Conservation (phyloP, 2,113 vertebrate genomes). For the Galeopterus variegatus region DNA sequence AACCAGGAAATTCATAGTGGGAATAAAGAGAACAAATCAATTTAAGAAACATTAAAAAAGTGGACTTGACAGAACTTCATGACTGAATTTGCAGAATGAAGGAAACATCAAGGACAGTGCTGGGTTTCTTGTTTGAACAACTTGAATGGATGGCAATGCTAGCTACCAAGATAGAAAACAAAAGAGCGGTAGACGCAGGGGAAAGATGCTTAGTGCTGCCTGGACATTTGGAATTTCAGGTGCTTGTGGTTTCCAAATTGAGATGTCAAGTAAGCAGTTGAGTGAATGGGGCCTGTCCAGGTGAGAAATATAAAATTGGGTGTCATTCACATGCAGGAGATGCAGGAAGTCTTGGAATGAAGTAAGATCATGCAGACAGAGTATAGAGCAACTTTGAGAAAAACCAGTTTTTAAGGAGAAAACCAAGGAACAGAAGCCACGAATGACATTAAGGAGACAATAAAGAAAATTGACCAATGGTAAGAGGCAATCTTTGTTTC, state of each 20-base stretch:
- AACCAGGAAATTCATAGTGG: neutral
- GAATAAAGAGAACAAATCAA: neutral
- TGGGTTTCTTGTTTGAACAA: neutral
- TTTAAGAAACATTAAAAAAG: slow-evolving; percentile 1
- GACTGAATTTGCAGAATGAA: neutral
- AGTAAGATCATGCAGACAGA: neutral
- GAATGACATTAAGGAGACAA: neutral
- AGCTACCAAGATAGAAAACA: neutral
- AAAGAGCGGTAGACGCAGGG: accelerated
- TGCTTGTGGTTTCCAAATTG: no score
- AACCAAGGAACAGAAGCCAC: neutral
- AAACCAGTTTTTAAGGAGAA: neutral
- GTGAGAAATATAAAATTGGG: neutral
- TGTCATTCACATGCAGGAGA: neutral
- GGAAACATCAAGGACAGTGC: neutral
- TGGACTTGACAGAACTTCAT: neutral
- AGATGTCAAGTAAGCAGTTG: neutral
- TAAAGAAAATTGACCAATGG: neutral
- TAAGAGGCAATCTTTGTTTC: neutral
- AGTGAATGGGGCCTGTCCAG: neutral
- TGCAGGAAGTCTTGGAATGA: neutral
- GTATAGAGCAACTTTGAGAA: neutral
- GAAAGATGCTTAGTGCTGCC: neutral
- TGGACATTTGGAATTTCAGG: neutral
- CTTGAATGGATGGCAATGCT: neutral